Evolutionary conservation across 2,888 invertebrate genomes (phyloP), one percentile per base, ranked within the genome.

Genomic region (Campaea margaritaria): DNA sequence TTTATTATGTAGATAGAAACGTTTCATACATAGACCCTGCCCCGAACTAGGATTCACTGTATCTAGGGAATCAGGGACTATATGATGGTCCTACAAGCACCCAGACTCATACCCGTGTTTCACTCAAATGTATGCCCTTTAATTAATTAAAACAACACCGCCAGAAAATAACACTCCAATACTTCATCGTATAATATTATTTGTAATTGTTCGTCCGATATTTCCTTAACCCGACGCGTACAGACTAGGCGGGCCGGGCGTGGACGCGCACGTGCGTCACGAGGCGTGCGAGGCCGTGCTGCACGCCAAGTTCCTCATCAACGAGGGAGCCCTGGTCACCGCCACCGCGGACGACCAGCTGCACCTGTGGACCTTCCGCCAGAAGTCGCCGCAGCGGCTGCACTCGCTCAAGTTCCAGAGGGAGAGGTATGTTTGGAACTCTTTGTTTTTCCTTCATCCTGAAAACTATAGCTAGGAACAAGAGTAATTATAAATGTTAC

Each of bases 361-460:
- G 62, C 99, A 99, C 92, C 94, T 99, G 75, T 99, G 99, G 99
- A 99, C 97, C 93, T 97, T 98, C 93, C 94, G 98, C 77, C 96
- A 98, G 95, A 98, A 97, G 93, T 95, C 94, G 72, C 98, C 99
- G 61, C 98, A 97, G 93, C 95, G 99, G 78, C 96, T 99, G 73
- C 99, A 99, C 93, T 97, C 98, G 75, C 95, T 99, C 84, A 99
- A 99, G 93, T 99, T 99, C 92, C 98, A 98, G 91, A 95, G 98
- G 82, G 99, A 99, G 93, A 96, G 97, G 99, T 97, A 88, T 89
- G 93, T 10, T 21, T 2, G 1, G 16, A 31, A 9, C 31, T 7
- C 7, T 10, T 31, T 31, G 4, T 1, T 34, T 34, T 34, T 34
- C n/a, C n/a, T n/a, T n/a, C n/a, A n/a, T n/a, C n/a, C n/a, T n/a